phyloP scores from a whole-genome alignment of 37 sponge, comb jelly and placozoan species.

The Mnemiopsis leidyi region DNA sequence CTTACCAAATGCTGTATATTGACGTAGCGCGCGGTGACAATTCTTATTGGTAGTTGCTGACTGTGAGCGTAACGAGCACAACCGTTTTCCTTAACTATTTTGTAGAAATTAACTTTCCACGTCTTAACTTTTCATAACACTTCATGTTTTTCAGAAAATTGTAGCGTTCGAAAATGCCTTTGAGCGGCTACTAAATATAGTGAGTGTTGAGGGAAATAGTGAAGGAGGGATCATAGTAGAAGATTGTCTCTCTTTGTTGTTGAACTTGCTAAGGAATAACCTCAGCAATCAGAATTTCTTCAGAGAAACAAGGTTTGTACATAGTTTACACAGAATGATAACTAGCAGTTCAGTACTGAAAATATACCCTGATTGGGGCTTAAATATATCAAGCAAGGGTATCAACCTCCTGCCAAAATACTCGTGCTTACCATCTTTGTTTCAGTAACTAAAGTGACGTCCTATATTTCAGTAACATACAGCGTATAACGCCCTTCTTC shows the following conservation, averaged over 20 bases:
- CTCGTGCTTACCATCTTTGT: too few species aligned
- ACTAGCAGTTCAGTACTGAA: background rate
- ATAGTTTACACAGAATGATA: background rate
- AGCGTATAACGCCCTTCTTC: conserved; percentile 44
- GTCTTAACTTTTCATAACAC: background rate
- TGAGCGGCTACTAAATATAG: conserved; percentile 79
- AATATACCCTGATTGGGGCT: too few species aligned
- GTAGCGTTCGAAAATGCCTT: conserved; percentile 96
- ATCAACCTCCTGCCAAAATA: too few species aligned
- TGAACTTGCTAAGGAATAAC: conserved; percentile 74
- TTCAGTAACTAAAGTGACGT: too few species aligned
- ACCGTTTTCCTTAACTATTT: background rate
- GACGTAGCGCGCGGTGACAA: background rate
- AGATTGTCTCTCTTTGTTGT: conserved; percentile 80
- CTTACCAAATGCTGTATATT: background rate
- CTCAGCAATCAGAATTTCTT: conserved; percentile 89
- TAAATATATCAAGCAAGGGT: too few species aligned
- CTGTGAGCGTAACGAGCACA: background rate
- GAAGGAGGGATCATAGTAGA: conserved; percentile 88
- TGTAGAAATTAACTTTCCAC: background rate
- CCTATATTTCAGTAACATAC: conserved; percentile 65
- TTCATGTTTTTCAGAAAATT: conserved; percentile 74
- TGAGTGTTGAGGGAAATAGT: conserved; percentile 81
- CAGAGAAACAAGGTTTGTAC: conserved; percentile 75
- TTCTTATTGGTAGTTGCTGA: background rate